Conservation (phyloP, 2,888 invertebrate genomes). For the Synanthedon myopaeformis region DNA sequence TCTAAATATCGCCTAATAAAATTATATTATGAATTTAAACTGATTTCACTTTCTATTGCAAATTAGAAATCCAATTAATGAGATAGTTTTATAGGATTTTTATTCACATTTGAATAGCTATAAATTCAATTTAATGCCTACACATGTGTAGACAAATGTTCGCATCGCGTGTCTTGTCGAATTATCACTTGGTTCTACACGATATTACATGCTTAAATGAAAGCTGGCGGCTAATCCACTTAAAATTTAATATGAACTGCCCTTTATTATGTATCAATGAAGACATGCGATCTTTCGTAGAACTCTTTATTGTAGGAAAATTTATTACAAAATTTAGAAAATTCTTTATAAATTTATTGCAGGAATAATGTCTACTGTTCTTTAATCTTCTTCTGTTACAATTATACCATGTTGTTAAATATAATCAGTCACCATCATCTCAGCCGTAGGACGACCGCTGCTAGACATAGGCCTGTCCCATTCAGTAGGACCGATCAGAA, state of each 20-base stretch:
- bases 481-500: no score
- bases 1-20: no score
- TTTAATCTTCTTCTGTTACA: no score
- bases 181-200: slow-evolving; percentile 28
- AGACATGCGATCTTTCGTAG: slow-evolving; percentile 16
- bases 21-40: no score
- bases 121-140: slow-evolving; percentile 3
- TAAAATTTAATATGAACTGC: slow-evolving; percentile 23
- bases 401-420: no score
- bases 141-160: slow-evolving; percentile 24
- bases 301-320: no score
- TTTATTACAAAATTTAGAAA: no score
- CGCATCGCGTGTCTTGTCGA: slow-evolving; percentile 42
- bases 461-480: no score
- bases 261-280: slow-evolving; percentile 2
- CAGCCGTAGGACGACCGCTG: no score
- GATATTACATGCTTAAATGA: slow-evolving; percentile 25
- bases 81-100: not conserved
- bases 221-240: slow-evolving; percentile 51
- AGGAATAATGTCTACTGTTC: no score
- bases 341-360: no score
- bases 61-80: not conserved
- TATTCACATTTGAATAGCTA: not conserved
- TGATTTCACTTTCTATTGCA: not conserved
- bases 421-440: no score